Evolutionary conservation across 2,888 invertebrate genomes (phyloP).

Genomic region (Monochamus alternatus): DNA sequence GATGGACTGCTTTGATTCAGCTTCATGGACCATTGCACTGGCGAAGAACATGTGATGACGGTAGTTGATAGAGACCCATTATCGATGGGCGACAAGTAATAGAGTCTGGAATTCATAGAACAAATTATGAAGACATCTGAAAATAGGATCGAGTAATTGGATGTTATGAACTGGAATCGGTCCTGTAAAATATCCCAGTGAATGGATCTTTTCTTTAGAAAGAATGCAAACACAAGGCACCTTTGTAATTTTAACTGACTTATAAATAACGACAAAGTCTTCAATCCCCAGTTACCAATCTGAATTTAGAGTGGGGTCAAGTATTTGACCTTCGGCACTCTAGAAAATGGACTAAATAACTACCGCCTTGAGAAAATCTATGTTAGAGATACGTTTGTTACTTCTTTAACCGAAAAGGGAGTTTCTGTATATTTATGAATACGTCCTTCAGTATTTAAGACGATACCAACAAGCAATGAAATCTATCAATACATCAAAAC

Average conservation of each 20-base stretch:
- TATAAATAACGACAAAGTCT: constrained; percentile 32
- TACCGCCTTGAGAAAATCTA: background rate
- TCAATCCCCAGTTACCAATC: constrained; percentile 18
- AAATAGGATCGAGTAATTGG: background rate
- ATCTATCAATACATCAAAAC: too few species aligned
- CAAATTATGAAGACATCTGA: background rate
- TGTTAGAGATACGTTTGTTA: background rate
- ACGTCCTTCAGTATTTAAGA: too few species aligned
- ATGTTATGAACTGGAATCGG: too few species aligned
- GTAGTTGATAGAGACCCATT: constrained; percentile 56
- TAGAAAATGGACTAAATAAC: constrained; percentile 22
- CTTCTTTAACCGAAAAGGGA: too few species aligned
- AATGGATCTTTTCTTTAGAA: too few species aligned
- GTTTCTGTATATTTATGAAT: too few species aligned
- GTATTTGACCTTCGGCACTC: constrained; percentile 17
- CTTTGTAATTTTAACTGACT: constrained; percentile 24
- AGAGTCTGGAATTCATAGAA: constrained; percentile 47
- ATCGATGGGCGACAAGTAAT: constrained; percentile 53
- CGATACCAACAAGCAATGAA: too few species aligned
- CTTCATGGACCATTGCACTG: constrained; percentile 57
- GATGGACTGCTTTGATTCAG: constrained; percentile 45
- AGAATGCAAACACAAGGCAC: constrained; percentile 15
- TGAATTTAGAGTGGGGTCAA: constrained; percentile 34
- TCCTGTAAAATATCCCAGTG: too few species aligned
- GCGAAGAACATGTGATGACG: constrained; percentile 58